Base-by-base conservation (phyloP, 2,113 vertebrate genomes). In the Castor canadensis region DNA sequence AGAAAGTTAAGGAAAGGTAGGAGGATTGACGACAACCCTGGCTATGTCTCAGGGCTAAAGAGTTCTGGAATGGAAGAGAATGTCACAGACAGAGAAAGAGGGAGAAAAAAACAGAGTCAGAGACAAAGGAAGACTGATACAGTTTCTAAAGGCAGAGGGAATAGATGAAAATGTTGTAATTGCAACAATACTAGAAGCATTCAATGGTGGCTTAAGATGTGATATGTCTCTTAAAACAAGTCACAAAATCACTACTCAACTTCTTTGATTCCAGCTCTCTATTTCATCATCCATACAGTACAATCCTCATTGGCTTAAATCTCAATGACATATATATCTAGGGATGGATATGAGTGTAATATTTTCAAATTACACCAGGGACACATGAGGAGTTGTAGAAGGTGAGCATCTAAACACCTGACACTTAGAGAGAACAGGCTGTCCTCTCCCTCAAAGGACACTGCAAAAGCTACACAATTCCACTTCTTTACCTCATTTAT, bases 331-430 rank as follows among this genome's bases (percentile, higher is more conserved):
- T 64, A 40, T 62, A 22, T 24, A 24, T 64, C 6, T 45, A 20
- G 13, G 75, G 32, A 58, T 64, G 10, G 43, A 10, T 43, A 8
- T 6, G 28, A 49, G 0, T 62, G 0, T 32, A 62, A 52, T 1
- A n/a, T 1, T 20, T 60, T 19, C n/a, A 35, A 43, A 89, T 26
- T 64, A 9, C 0, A 73, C 10, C 0, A 28, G 3, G 4, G 0
- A 22, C 38, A n/a, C 16, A 30, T 30, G 43, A 49, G 4, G 11
- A 56, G 5, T 45, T 88, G 1, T 22, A n/a, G 28, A 45, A 26
- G 1, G 1, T 35, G 1, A 77, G 15, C 13, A 38, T 38, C 1
- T 67, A 60, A 7, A 88, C 43, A 79, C 13, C 10, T 6, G 66
- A 2, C 9, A 40, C 22, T 43, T 60, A 64, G 28, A 72, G 45